Evolutionary conservation across 2,888 invertebrate genomes (phyloP).

Genomic region (Colostygia pectinataria): DNA sequence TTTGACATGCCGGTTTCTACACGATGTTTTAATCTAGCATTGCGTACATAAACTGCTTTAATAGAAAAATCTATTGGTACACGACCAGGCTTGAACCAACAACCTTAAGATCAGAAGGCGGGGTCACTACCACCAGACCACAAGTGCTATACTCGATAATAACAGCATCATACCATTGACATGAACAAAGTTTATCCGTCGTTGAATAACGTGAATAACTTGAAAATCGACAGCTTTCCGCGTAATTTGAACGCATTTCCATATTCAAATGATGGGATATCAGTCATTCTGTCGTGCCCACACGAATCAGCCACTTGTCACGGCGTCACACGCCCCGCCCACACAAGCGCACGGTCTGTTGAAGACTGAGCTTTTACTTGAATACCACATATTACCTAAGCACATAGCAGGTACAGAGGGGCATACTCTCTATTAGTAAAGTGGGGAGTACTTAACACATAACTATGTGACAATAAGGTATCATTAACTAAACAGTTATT

Average conservation of each 20-base stretch:
- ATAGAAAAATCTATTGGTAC: no score
- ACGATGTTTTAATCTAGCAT: no score
- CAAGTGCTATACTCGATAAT: no score
- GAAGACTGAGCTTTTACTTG: constrained; percentile 31
- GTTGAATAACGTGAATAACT: constrained; percentile 5
- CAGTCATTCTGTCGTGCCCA: constrained; percentile 33
- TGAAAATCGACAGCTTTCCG: constrained; percentile 18
- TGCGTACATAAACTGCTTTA: no score
- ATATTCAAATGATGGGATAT: constrained; percentile 31
- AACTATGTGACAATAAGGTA: no score
- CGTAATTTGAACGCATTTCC: constrained; percentile 26
- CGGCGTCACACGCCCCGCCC: constrained; percentile 47
- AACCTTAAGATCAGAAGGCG: no score
- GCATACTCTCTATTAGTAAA: no score
- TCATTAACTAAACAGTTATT: no score
- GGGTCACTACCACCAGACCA: no score
- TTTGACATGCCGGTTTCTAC: no score
- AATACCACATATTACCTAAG: constrained; percentile 26
- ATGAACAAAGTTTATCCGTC: not conserved
- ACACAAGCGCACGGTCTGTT: constrained; percentile 43
- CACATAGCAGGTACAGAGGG: constrained; percentile 5
- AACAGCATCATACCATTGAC: not conserved
- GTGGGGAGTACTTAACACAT: no score
- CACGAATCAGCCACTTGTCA: constrained; percentile 31
- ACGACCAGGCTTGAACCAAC: no score